Evolutionary conservation across 2,797 vertebrate genomes (phyloP), one percentile per base, ranked within the genome.

Genomic region (Manis javanica): DNA sequence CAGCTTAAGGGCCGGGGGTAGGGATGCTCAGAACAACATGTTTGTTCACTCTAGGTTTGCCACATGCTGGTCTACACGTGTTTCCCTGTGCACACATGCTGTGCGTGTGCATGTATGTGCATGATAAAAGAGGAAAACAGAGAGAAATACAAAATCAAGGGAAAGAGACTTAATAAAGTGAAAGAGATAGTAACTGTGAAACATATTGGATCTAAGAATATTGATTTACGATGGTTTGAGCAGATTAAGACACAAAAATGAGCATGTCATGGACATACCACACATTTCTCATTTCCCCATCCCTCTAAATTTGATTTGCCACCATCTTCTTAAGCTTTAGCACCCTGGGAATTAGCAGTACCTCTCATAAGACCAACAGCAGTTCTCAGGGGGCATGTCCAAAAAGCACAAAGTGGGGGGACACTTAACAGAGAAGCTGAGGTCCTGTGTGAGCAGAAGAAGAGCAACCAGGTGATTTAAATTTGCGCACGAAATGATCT

Each of bases 161-260:
- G 61, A 77, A 23, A 57, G 2, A 31, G 5, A 29, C 46, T 92
- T 68, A 5, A 63, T 29, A 87, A 68, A 68, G 3, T 19, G 51
- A 68, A 95, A 75, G 15, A 64, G 19, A 46, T 64, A 71, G 19
- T 66, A 71, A 63, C 74, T 93, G 15, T 55, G 34, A 90, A 75
- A 63, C 46, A 10, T 4, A 29, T 57, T 90, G 23, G 46, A 69
- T 37, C 1, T 81, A 74, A 46, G 12, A 64, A 63, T 57, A 83
- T 64, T 59, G 11, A 66, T 87, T 71, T 46, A 42, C 7, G 19
- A 71, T 46, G 8, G 46, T 15, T 12, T 59, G 34, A 82, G 57
- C 24, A 42, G n/a, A 79, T 29, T 46, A 59, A 23, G 31, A 39
- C 14, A 69, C 10, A 86, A 85, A 84, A 57, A 78, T n/a, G 18